phyloP scores from a whole-genome alignment of 2,113 vertebrate genomes.

The Girardinichthys multiradiatus region DNA sequence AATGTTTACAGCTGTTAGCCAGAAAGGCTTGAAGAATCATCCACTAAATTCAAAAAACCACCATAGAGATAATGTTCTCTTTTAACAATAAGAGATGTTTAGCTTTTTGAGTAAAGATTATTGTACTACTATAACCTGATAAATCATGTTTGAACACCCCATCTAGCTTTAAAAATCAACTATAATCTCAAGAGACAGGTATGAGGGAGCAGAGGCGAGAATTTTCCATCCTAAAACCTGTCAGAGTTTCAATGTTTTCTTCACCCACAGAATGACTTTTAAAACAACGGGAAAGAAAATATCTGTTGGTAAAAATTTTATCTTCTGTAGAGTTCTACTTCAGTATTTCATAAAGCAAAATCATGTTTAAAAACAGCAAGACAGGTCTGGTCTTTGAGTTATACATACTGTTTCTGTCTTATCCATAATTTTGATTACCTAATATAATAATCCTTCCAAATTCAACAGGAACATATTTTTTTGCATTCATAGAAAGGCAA shows the following conservation, averaged over 20 bases:
- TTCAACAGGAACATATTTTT: not conserved
- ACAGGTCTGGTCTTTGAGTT: not conserved
- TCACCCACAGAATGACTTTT: slow-evolving; percentile 35
- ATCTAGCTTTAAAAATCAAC: slow-evolving; percentile 9
- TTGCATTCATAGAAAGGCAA: not conserved
- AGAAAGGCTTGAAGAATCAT: not conserved
- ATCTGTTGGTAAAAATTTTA: not conserved
- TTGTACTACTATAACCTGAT: slow-evolving; percentile 39
- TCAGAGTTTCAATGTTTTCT: slow-evolving; percentile 21
- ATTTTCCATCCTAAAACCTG: slow-evolving; percentile 11
- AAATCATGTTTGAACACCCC: slow-evolving; percentile 1
- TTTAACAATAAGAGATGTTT: not conserved
- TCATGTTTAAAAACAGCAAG: not conserved
- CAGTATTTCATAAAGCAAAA: not conserved
- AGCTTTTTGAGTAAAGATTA: not conserved
- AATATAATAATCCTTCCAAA: not conserved
- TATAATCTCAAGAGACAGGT: slow-evolving; percentile 30
- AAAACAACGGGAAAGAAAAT: not conserved
- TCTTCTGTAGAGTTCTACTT: too few species aligned
- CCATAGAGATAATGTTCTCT: not conserved
- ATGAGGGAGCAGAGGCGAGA: not conserved
- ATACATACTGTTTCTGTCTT: not conserved
- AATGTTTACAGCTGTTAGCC: not conserved
- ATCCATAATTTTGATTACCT: not conserved
- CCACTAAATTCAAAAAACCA: not conserved